phyloP scores from a whole-genome alignment of 2,888 invertebrate genomes.

The Drosophila nigricruria region DNA sequence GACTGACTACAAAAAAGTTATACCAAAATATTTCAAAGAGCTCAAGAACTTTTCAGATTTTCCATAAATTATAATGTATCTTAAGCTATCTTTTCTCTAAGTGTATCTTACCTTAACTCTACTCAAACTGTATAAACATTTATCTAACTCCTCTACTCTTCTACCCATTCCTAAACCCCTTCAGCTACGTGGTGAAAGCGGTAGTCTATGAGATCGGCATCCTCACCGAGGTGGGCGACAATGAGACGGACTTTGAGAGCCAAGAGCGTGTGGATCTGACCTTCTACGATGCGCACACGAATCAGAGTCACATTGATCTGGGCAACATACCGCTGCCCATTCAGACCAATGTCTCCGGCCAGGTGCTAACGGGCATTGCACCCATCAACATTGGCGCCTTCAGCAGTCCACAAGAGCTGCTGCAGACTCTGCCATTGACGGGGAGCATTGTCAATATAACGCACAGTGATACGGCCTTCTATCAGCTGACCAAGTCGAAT shows the following conservation, averaged over 20 bases:
- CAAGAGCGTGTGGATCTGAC: constrained; percentile 87
- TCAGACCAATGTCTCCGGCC: constrained; percentile 87
- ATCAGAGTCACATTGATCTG: constrained; percentile 86
- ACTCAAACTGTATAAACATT: too few species aligned
- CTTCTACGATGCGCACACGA: constrained; percentile 86
- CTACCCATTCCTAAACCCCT: background rate
- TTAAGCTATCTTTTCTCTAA: background rate
- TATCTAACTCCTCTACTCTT: background rate
- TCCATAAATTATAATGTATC: background rate
- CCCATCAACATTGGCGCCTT: constrained; percentile 86
- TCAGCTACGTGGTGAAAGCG: constrained; percentile 87
- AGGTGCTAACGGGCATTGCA: constrained; percentile 86
- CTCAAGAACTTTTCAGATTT: background rate
- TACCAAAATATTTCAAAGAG: background rate
- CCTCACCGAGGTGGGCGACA: constrained; percentile 86
- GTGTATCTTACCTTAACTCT: background rate
- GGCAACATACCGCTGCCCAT: constrained; percentile 87
- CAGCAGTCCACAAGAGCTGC: constrained; percentile 82
- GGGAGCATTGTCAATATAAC: constrained; percentile 85
- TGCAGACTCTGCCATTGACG: constrained; percentile 83
- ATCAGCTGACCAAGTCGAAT: constrained; percentile 82
- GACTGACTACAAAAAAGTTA: background rate
- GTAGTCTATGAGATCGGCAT: constrained; percentile 88
- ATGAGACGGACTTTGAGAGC: constrained; percentile 85
- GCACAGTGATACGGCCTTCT: constrained; percentile 84